A percentile compares a stretch with the other conserved stretches of the same genome.
Conservation (phyloP, 1,140 invertebrate species). For the Bombus cullumanus region DNA sequence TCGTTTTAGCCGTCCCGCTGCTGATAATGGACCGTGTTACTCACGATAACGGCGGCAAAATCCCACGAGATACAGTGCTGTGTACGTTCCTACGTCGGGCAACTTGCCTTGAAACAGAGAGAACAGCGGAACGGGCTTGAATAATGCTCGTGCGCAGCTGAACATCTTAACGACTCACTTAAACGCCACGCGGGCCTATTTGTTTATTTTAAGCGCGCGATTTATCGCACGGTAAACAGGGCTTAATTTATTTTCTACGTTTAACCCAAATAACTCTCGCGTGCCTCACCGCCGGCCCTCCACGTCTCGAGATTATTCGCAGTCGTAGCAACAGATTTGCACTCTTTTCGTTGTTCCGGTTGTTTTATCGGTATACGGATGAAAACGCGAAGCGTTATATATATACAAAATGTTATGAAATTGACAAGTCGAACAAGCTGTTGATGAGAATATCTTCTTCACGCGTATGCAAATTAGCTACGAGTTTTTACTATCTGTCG, state of each 20-base stretch:
- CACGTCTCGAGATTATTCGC: background rate
- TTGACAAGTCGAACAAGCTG: background rate
- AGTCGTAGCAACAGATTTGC: background rate
- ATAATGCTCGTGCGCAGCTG: slow-evolving; percentile 21
- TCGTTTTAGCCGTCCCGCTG: slow-evolving; percentile 15
- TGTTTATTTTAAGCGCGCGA: slow-evolving; percentile 47
- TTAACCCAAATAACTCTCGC: background rate
- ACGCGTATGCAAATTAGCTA: background rate
- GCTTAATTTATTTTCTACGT: slow-evolving; percentile 28
- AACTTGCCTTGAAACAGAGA: slow-evolving; percentile 56
- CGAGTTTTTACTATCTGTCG: background rate
- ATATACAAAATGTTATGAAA: too few species aligned
- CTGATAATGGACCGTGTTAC: slow-evolving; percentile 61
- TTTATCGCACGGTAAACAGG: slow-evolving; percentile 21
- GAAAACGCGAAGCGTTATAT: background rate
- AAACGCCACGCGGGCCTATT: slow-evolving; percentile 26
- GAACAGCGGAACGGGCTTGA: slow-evolving; percentile 50
- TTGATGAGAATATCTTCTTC: background rate
- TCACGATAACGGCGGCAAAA: slow-evolving; percentile 54
- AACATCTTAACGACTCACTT: slow-evolving; percentile 51
- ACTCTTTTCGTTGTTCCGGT: background rate
- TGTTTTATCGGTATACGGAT: background rate
- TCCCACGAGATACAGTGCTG: background rate
- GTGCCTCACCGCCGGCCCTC: background rate
- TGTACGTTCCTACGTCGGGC: slow-evolving; percentile 3